Percentiles rank a stretch among this genome's conserved stretches.
Evolutionary conservation across 2,888 invertebrate genomes (phyloP).

Genomic region (Acheta domesticus): DNA sequence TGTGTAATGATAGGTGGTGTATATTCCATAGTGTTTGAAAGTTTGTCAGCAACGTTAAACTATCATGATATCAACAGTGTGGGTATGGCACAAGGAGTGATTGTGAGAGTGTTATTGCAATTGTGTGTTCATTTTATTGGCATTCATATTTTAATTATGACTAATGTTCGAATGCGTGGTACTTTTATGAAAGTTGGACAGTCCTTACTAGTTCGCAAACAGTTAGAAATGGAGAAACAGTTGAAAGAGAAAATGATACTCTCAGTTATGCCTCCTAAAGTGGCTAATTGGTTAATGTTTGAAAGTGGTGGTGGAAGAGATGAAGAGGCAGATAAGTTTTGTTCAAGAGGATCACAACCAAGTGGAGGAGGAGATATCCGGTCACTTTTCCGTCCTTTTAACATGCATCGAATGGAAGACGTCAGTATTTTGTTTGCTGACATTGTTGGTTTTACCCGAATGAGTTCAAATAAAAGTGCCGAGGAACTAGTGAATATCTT

Average conservation of each 20-base stretch:
- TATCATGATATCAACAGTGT: slow-evolving; percentile 53
- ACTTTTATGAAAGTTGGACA: slow-evolving; percentile 97
- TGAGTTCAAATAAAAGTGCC: slow-evolving; percentile 95
- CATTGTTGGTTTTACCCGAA: slow-evolving; percentile 95
- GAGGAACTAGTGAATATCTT: slow-evolving; percentile 92
- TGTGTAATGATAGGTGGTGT: slow-evolving; percentile 73
- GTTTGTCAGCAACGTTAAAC: slow-evolving; percentile 55
- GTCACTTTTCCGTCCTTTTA: slow-evolving; percentile 88
- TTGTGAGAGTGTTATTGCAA: slow-evolving; percentile 73
- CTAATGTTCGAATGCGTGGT: slow-evolving; percentile 86
- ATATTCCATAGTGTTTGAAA: slow-evolving; percentile 84
- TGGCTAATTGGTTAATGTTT: slow-evolving; percentile 79
- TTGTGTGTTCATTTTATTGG: slow-evolving; percentile 88
- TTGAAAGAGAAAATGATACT: slow-evolving; percentile 96
- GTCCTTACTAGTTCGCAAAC: slow-evolving; percentile 81
- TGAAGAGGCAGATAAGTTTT: slow-evolving; percentile 46
- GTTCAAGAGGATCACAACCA: slow-evolving; percentile 22
- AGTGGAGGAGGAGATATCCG: slow-evolving; percentile 57
- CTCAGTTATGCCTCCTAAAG: slow-evolving; percentile 94
- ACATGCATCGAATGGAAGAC: slow-evolving; percentile 94
- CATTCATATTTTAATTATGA: slow-evolving; percentile 89
- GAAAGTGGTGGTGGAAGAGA: slow-evolving; percentile 58
- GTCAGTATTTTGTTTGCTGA: slow-evolving; percentile 97
- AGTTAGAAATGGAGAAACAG: slow-evolving; percentile 89
- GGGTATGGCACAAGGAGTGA: slow-evolving; percentile 27